Conservation (phyloP, 2,797 vertebrate genomes). For the Acanthurus tractus region DNA sequence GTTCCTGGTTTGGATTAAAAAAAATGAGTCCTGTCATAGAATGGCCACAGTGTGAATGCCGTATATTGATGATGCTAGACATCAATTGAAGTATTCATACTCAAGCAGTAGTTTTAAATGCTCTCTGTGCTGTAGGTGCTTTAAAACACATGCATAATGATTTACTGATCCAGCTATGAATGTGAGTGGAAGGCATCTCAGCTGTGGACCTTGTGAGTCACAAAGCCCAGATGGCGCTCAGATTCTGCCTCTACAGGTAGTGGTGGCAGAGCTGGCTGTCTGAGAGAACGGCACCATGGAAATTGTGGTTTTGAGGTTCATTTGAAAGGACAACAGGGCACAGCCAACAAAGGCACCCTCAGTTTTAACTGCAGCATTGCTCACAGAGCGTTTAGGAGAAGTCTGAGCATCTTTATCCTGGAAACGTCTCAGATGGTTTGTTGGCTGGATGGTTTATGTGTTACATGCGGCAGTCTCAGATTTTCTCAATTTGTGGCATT, state of each 20-base stretch:
- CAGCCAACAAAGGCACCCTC: conserved; percentile 66
- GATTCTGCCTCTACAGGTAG: conserved; percentile 71
- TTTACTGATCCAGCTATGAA: conserved; percentile 67
- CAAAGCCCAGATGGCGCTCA: conserved; percentile 55
- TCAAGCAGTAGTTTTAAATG: conserved; percentile 13
- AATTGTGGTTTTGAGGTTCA: conserved; percentile 73
- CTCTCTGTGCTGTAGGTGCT: conserved; percentile 17
- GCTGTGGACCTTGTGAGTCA: conserved; percentile 78
- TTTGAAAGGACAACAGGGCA: conserved; percentile 71
- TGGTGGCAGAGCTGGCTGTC: conserved; percentile 47
- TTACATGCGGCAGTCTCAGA: background rate
- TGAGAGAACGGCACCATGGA: conserved; percentile 66
- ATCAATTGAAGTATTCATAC: background rate
- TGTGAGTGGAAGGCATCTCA: conserved; percentile 72
- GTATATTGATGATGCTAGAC: background rate
- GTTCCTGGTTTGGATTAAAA: background rate
- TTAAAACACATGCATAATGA: conserved; percentile 55
- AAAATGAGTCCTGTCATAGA: background rate
- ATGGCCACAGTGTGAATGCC: background rate
- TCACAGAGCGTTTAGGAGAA: conserved; percentile 34
- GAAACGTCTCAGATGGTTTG: conserved; percentile 24
- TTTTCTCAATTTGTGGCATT: background rate
- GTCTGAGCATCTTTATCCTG: conserved; percentile 37
- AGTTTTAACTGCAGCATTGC: conserved; percentile 56
- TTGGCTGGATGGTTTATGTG: background rate